Percentiles rank a stretch among this genome's conserved stretches.
These are phyloP conservation scores for Melanargia galathea DNA, from an alignment of 2,888 invertebrate genomes.

Conservation along the genomic window DNA sequence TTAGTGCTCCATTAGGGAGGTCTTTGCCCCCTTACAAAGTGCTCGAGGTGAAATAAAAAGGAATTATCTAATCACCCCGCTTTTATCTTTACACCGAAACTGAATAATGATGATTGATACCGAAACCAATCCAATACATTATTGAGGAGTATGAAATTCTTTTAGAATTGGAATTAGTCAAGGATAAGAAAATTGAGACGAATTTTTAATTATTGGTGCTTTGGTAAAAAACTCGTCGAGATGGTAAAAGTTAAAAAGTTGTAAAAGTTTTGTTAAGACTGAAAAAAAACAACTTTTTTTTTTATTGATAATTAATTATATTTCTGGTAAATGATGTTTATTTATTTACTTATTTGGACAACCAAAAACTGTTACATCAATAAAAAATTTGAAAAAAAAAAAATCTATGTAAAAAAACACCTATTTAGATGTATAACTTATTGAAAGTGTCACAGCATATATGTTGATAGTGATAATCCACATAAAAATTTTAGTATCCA, in stretches of 20 bases:
- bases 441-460: too few species aligned
- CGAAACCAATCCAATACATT: slow-evolving; percentile 20
- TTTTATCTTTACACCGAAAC: slow-evolving; percentile 23
- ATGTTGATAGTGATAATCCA: too few species aligned
- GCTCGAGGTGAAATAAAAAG: slow-evolving; percentile 20
- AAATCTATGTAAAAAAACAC: too few species aligned
- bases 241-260: neutral
- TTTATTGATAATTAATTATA: too few species aligned
- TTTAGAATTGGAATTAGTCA: slow-evolving; percentile 8
- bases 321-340: too few species aligned
- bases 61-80: slow-evolving; percentile 23
- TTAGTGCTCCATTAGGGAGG: slow-evolving; percentile 5
- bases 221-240: neutral
- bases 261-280: too few species aligned
- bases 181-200: slow-evolving; percentile 9
- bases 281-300: too few species aligned
- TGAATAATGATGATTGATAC: slow-evolving; percentile 5
- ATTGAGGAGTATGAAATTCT: neutral
- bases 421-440: too few species aligned
- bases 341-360: too few species aligned
- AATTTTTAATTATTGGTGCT: slow-evolving; percentile 11
- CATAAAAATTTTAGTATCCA: too few species aligned
- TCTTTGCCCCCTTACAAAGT: slow-evolving; percentile 17
- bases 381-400: too few species aligned
- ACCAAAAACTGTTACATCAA: too few species aligned